A percentile compares a stretch with the other conserved stretches of the same genome.
These are phyloP conservation scores for Nomada flava DNA, from an alignment of 2,888 invertebrate genomes.

Conservation along the genomic window DNA sequence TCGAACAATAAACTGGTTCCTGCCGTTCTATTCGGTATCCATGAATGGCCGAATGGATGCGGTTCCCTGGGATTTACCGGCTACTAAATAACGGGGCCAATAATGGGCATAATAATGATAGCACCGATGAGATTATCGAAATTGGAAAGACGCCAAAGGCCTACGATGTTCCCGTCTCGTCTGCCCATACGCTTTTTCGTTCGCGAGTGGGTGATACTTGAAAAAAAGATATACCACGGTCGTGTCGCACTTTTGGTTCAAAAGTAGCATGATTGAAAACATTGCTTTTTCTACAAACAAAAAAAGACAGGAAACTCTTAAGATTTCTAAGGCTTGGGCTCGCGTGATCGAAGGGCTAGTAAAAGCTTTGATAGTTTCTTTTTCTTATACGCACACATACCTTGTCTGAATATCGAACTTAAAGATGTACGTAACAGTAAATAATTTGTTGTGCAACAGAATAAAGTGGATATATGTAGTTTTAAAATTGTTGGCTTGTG, in stretches of 20 bases:
- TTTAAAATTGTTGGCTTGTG: no score
- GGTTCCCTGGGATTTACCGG: slow-evolving; percentile 75
- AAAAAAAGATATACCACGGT: slow-evolving; percentile 10
- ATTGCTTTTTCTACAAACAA: no score
- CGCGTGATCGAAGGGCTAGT: no score
- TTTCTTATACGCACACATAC: neutral
- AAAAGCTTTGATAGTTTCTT: no score
- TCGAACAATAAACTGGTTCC: slow-evolving; percentile 50
- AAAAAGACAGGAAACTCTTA: no score
- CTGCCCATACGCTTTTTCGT: slow-evolving; percentile 7
- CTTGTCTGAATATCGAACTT: neutral
- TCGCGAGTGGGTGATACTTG: slow-evolving; percentile 1
- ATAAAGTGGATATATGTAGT: no score
- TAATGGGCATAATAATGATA: slow-evolving; percentile 79
- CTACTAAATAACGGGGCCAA: slow-evolving; percentile 79
- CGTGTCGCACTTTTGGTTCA: slow-evolving; percentile 12
- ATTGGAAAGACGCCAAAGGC: slow-evolving; percentile 79
- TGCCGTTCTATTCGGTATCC: slow-evolving; percentile 32
- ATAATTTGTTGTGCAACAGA: no score
- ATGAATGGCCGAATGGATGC: slow-evolving; percentile 53
- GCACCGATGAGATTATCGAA: slow-evolving; percentile 78
- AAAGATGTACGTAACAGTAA: no score
- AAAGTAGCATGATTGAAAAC: no score
- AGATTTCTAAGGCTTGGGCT: no score
- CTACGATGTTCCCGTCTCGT: slow-evolving; percentile 28